These are phyloP conservation scores for Petroica traversi DNA, from an alignment of 2,113 vertebrate species.

Conservation along the genomic window DNA sequence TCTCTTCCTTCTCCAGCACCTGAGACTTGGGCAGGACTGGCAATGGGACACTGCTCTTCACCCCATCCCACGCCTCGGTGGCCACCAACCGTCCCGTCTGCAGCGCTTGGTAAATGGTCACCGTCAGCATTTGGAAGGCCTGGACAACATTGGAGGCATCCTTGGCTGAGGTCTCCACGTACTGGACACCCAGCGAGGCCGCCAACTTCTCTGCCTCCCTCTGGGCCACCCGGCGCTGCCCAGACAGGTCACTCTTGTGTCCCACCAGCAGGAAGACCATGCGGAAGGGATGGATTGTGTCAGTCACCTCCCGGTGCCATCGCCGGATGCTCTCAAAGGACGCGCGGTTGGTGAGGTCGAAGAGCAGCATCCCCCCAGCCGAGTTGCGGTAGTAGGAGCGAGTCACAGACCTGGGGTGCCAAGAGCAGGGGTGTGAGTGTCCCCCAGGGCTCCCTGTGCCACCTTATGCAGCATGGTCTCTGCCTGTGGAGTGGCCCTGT, in stretches of 20 bases:
- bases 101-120: slow-evolving; percentile 75
- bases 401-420: slow-evolving; percentile 78
- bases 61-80: slow-evolving; percentile 75
- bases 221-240: slow-evolving; percentile 66
- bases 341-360: slow-evolving; percentile 78
- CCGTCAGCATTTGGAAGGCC: slow-evolving; percentile 75
- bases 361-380: slow-evolving; percentile 82
- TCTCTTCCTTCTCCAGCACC: neutral
- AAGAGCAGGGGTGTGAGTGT: neutral
- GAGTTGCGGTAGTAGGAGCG: slow-evolving; percentile 84
- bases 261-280: slow-evolving; percentile 82
- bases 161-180: slow-evolving; percentile 82
- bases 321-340: slow-evolving; percentile 80
- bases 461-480: rapidly evolving
- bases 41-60: slow-evolving; percentile 70
- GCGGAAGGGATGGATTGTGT: slow-evolving; percentile 71
- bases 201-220: slow-evolving; percentile 80
- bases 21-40: neutral
- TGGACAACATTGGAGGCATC: slow-evolving; percentile 73
- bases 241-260: slow-evolving; percentile 79
- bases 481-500: neutral
- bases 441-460: no score
- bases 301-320: slow-evolving; percentile 81
- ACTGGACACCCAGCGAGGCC: slow-evolving; percentile 64
- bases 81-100: slow-evolving; percentile 62